These are phyloP conservation scores for Engystomops pustulosus DNA, from an alignment of 2,113 vertebrate genomes.

Conservation along the genomic window DNA sequence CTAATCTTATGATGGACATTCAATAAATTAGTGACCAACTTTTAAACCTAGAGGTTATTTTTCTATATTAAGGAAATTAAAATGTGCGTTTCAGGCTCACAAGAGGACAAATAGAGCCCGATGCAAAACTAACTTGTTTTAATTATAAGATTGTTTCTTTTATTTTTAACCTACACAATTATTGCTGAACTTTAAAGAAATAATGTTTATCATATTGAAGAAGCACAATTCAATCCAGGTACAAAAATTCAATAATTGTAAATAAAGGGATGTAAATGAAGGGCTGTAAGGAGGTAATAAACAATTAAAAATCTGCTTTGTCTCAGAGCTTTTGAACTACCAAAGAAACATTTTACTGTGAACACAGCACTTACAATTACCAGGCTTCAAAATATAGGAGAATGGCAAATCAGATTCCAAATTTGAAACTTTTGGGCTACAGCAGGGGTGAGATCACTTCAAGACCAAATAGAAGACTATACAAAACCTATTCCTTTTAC, in stretches of 20 bases:
- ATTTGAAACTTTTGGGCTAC: no score
- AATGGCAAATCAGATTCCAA: no score
- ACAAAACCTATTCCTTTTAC: no score
- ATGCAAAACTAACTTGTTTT: constrained; percentile 14
- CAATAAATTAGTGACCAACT: constrained; percentile 53
- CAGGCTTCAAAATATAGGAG: no score
- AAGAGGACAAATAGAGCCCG: not conserved
- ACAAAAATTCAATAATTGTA: constrained; percentile 3
- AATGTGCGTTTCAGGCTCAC: not conserved
- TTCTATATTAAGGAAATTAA: constrained; percentile 25
- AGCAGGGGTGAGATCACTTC: no score
- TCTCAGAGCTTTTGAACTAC: no score
- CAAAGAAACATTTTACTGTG: no score
- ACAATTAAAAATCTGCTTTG: no score
- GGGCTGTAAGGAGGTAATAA: not conserved
- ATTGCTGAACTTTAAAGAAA: not conserved
- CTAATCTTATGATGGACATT: constrained; percentile 58
- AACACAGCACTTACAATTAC: no score
- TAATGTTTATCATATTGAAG: not conserved
- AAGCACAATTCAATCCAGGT: not conserved
- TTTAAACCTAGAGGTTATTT: constrained; percentile 40
- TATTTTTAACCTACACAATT: not conserved
- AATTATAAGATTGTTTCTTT: not conserved
- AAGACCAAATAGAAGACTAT: no score
- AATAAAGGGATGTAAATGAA: not conserved